Percentiles rank a stretch among this genome's conserved stretches.
These are phyloP conservation scores for Magallana nippona DNA, from an alignment of 2,888 invertebrate genomes.

Conservation along the genomic window DNA sequence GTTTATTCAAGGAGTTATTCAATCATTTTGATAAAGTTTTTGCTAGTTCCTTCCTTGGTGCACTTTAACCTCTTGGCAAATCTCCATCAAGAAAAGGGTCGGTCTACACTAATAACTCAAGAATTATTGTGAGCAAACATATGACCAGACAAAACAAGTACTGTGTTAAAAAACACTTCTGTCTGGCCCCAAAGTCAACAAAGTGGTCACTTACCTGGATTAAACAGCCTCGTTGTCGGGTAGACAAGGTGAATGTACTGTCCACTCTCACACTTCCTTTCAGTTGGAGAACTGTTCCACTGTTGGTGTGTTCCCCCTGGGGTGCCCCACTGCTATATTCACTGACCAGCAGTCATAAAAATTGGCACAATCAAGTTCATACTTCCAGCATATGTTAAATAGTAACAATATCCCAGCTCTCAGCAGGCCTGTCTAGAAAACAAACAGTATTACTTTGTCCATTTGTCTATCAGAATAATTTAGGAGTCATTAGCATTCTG, in stretches of 20 bases:
- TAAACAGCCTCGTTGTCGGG: not conserved
- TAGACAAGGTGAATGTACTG: constrained; percentile 4
- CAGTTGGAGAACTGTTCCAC: not conserved
- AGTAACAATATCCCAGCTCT: constrained; percentile 15
- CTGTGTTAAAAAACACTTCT: constrained; percentile 10
- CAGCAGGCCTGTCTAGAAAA: constrained; percentile 17
- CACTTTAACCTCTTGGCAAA: constrained; percentile 4
- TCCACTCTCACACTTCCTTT: not conserved
- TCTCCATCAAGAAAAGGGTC: not conserved
- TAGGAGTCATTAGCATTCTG: constrained; percentile 11
- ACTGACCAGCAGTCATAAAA: constrained; percentile 31
- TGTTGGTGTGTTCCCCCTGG: not conserved
- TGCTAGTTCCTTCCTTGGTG: too few species aligned
- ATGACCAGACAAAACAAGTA: constrained; percentile 10
- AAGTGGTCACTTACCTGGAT: constrained; percentile 33
- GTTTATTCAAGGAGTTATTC: too few species aligned
- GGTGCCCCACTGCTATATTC: constrained; percentile 7
- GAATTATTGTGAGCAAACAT: constrained; percentile 4
- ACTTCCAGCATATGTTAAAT: constrained; percentile 28
- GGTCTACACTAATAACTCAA: not conserved
- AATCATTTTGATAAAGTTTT: too few species aligned
- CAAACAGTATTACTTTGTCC: constrained; percentile 22
- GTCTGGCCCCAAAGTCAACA: not conserved
- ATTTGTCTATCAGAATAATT: not conserved
- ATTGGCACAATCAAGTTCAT: constrained; percentile 30